phyloP scores from a whole-genome alignment of 2,888 invertebrate species.

The Melikaiella ostensackeni region DNA sequence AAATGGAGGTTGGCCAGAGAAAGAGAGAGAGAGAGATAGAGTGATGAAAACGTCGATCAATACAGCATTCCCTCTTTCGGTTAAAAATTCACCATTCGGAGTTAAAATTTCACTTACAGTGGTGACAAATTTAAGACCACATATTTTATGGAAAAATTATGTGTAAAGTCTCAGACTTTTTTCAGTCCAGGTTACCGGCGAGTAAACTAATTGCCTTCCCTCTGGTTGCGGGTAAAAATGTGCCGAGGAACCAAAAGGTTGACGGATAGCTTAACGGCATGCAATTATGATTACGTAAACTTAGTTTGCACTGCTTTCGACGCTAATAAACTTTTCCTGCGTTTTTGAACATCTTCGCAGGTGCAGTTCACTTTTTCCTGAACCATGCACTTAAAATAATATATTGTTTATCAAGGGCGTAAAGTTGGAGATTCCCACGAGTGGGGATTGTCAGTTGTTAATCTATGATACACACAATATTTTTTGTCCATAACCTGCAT shows the following conservation, averaged over 20 bases:
- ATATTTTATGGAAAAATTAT: not conserved
- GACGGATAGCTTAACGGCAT: slow-evolving; percentile 28
- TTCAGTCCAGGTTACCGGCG: not conserved
- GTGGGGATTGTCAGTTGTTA: too few relatives aligned
- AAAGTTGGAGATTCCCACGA: too few relatives aligned
- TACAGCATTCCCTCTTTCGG: too few relatives aligned
- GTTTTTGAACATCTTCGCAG: not conserved
- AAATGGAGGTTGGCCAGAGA: too few relatives aligned
- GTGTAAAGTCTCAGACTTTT: slow-evolving; percentile 15
- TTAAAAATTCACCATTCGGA: not conserved
- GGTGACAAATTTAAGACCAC: not conserved
- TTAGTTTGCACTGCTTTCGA: slow-evolving; percentile 29
- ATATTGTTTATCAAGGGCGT: too few relatives aligned
- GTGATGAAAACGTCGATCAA: too few relatives aligned
- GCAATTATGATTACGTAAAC: slow-evolving; percentile 39
- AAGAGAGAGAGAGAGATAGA: too few relatives aligned
- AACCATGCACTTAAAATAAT: too few relatives aligned
- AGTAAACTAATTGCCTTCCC: slow-evolving; percentile 19
- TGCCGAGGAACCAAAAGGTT: slow-evolving; percentile 25
- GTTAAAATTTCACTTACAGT: not conserved
- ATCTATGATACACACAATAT: too few relatives aligned
- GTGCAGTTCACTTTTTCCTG: not conserved
- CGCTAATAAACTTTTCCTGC: slow-evolving; percentile 28
- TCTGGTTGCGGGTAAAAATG: slow-evolving; percentile 39
- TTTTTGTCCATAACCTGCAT: too few relatives aligned